Evolutionary conservation across 2,888 invertebrate species (phyloP), one percentile per base, ranked within the genome.

Genomic region (Strigamia crassipes): DNA sequence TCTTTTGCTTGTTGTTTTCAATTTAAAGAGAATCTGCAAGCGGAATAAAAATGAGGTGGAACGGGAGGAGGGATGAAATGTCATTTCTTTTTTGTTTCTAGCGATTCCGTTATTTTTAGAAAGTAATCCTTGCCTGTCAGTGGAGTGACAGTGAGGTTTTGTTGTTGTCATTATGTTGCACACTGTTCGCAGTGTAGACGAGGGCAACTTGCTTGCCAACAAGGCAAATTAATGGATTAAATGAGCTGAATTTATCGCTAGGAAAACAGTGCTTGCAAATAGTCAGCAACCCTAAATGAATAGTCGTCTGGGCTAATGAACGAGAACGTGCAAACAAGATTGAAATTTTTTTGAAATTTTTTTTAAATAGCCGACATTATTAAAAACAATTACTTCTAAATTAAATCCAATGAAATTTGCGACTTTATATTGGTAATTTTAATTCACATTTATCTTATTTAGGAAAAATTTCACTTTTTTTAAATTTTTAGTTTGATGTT

Each of bases 241-340:
- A 79, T 79, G 79, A 79, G 42, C 41, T 42, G 42, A 79, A 79
- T 79, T 79, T 79, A 79, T 79, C 56, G 79, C 38, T 23, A 21
- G 41, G 42, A 38, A 41, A 79, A 79, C 79, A 79, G 27, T 18
- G 79, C 42, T 79, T 79, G 42, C 79, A 79, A 42, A 79, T 79
- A 38, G 78, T 77, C 56, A 56, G 56, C 56, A 56, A 56, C 56
- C 56, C 18, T 56, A 56, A 56, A 56, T 56, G 56, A 56, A 56
- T 56, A 56, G 56, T 56, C 56, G 56, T 56, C 56, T 18, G 56
- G 18, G 56, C 56, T 56, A 56, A 56, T 56, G 56, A 56, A 56
- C 18, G 56, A 6, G 18, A 56, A 56, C 18, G 56, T 18, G 18
- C 18, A 56, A 56, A 56, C 56, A 56, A 56, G 56, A n/a, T 18